Conservation (phyloP, 2,888 invertebrate genomes). For the Platycheirus albimanus region DNA sequence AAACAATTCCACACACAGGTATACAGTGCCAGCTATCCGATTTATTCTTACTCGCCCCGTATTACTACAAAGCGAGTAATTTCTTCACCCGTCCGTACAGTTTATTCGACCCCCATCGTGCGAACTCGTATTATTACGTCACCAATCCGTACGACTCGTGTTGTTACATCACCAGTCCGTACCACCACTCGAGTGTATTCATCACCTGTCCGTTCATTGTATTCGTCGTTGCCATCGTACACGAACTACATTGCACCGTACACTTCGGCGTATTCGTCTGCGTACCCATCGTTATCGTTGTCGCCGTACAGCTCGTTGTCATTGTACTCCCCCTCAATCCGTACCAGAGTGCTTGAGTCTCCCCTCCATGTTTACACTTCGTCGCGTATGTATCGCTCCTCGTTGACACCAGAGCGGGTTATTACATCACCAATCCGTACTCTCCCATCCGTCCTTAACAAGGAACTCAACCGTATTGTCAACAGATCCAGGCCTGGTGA, state of each 20-base stretch:
- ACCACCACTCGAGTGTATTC: constrained; percentile 77
- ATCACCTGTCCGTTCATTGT: constrained; percentile 75
- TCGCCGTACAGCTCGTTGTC: constrained; percentile 75
- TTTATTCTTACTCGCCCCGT: constrained; percentile 81
- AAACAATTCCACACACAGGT: constrained; percentile 77
- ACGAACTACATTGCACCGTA: constrained; percentile 52
- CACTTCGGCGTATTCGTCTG: constrained; percentile 76
- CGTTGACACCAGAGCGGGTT: constrained; percentile 78
- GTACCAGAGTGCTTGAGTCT: constrained; percentile 70
- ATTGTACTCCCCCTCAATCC: constrained; percentile 75
- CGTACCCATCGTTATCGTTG: constrained; percentile 78
- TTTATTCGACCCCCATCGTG: constrained; percentile 75
- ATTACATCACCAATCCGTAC: constrained; percentile 83
- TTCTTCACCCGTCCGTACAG: constrained; percentile 79
- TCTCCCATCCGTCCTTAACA: constrained; percentile 87
- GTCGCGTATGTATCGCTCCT: constrained; percentile 61
- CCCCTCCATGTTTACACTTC: constrained; percentile 76
- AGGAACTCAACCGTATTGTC: constrained; percentile 88
- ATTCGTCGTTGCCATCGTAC: constrained; percentile 32
- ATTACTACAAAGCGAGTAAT: constrained; percentile 76
- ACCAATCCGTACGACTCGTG: constrained; percentile 77
- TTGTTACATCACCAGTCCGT: constrained; percentile 76
- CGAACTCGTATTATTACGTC: constrained; percentile 80
- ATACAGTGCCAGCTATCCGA: constrained; percentile 81
- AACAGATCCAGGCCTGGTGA: constrained; percentile 86